Percentiles rank a stretch among this genome's conserved stretches.
These are phyloP conservation scores for Siderastrea radians DNA, from an alignment of 92 coral and sea anemone genomes.

Conservation along the genomic window DNA sequence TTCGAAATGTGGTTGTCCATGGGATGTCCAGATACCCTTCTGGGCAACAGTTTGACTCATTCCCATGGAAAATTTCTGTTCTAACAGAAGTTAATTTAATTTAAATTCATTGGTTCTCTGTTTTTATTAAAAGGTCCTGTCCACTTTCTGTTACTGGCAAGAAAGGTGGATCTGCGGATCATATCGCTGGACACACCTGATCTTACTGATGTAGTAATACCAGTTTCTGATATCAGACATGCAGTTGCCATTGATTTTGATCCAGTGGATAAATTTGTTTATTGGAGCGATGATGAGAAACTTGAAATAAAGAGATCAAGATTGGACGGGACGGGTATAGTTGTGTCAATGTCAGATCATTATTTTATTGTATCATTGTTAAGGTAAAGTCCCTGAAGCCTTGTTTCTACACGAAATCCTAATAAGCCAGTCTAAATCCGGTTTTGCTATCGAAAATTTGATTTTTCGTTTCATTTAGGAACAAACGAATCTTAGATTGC, in stretches of 20 bases:
- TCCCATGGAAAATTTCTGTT: neutral
- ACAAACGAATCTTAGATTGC: no score
- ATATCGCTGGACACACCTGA: constrained; percentile 95
- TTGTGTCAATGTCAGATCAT: neutral
- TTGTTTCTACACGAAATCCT: no score
- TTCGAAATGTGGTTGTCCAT: no score
- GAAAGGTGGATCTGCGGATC: constrained; percentile 87
- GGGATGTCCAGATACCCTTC: no score
- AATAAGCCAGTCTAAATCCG: no score
- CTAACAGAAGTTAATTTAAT: no score
- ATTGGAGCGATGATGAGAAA: constrained; percentile 93
- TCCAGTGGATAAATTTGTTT: constrained; percentile 88
- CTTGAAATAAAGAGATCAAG: constrained; percentile 83
- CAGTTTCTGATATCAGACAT: constrained; percentile 82
- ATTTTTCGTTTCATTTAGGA: no score
- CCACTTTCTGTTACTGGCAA: constrained; percentile 86
- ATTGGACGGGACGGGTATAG: constrained; percentile 85
- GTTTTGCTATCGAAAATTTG: no score
- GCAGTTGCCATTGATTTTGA: constrained; percentile 93
- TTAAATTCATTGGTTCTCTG: neutral
- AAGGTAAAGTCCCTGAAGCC: no score
- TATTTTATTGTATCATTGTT: no score
- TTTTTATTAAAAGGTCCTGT: constrained; percentile 80
- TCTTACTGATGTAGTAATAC: constrained; percentile 91
- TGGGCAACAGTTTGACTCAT: no score